Percentiles rank a stretch among this genome's conserved stretches.
These are phyloP conservation scores for Crocuta crocuta DNA, from an alignment of 2,113 vertebrate species.

Conservation along the genomic window DNA sequence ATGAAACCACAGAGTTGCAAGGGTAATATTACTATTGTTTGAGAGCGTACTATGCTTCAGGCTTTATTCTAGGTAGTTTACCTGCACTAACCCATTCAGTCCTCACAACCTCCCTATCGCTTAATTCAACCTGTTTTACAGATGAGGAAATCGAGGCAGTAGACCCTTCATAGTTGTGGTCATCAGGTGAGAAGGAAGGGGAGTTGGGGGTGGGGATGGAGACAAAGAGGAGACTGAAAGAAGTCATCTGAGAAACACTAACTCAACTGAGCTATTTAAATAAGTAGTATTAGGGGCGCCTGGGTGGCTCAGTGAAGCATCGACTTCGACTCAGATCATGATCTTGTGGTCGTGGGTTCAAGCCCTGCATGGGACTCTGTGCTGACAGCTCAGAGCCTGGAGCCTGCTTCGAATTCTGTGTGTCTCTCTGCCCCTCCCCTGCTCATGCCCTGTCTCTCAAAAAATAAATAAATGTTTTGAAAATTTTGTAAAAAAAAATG, in stretches of 20 bases:
- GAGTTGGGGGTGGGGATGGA: neutral
- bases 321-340: no score
- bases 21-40: neutral
- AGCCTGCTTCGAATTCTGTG: no score
- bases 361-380: no score
- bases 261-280: conserved; percentile 14
- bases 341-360: no score
- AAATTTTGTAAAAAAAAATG: neutral
- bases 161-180: neutral
- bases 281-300: neutral
- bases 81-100: neutral
- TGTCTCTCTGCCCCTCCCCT: no score
- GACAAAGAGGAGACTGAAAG: neutral
- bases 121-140: conserved; percentile 18
- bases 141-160: neutral
- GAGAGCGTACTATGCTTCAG: neutral
- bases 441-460: no score
- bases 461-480: no score
- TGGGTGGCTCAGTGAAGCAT: no score
- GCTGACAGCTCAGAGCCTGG: no score
- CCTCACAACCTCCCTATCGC: neutral
- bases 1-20: neutral
- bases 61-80: neutral
- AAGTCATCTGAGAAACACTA: neutral
- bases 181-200: neutral